phyloP scores from a whole-genome alignment of 2,797 vertebrate genomes.

The Aldrovandia affinis region DNA sequence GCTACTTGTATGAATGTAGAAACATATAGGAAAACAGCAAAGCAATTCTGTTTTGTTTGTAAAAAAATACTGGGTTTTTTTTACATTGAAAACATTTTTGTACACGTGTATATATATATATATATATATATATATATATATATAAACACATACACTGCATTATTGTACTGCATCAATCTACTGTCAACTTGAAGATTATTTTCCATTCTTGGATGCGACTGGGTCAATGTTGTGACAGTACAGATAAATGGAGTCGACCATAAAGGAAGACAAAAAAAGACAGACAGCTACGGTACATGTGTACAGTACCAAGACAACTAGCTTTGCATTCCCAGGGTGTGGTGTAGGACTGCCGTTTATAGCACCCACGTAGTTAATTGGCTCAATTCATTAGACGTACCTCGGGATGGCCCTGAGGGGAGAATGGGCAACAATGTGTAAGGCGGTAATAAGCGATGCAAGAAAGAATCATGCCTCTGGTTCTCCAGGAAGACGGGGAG shows the following conservation, averaged over 20 bases:
- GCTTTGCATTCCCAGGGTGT: background rate
- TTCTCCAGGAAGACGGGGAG: constrained; percentile 17
- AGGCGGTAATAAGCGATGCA: background rate
- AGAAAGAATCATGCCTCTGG: constrained; percentile 26
- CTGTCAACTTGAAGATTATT: background rate
- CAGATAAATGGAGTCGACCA: background rate
- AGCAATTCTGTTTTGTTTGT: too few relatives aligned
- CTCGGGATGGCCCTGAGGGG: constrained; percentile 20
- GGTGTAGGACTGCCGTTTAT: background rate
- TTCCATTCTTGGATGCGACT: background rate
- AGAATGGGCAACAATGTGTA: background rate
- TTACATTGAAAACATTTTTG: too few relatives aligned
- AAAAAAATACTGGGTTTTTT: too few relatives aligned
- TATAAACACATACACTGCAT: background rate
- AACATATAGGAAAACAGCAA: too few relatives aligned
- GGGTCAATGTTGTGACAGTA: background rate
- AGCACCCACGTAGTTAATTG: background rate
- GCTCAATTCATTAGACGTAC: constrained; percentile 20
- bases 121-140: too few relatives aligned
- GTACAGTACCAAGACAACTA: background rate
- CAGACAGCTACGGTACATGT: background rate
- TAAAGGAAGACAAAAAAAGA: background rate
- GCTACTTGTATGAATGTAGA: too few relatives aligned
- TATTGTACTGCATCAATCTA: background rate
- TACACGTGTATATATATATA: too few relatives aligned